Evolutionary conservation across 2,888 invertebrate species (phyloP), one percentile per base, ranked within the genome.

Genomic region (Rotaria macrura): DNA sequence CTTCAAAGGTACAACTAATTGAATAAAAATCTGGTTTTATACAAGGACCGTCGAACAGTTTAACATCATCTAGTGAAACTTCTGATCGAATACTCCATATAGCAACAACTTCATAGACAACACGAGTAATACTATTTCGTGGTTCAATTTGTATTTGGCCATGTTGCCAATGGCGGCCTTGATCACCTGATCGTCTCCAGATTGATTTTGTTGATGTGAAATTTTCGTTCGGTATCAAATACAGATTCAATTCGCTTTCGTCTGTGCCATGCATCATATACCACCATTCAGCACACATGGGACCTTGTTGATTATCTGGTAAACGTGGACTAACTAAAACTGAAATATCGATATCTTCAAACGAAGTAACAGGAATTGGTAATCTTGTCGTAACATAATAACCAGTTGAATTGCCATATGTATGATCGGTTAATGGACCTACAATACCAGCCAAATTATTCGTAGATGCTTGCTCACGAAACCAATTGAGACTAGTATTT

Each of bases 1-100:
- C 84, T 84, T 88, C 88, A 65, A 88, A 87, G 38, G 87, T 88
- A 65, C 88, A 88, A 49, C 23, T 47, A 25, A 85, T 65, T 49
- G 84, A 65, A 25, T 55, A 38, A 47, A 83, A 85, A 65, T 65
- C 49, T 72, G 84, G 34, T 65, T 72, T 57, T 14, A 84, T 84
- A 85, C 85, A 85, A 25, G 47, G 40, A 14, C 85, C 85, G 55
- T 84, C 83, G 17, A 47, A 40, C 25, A 85, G 65, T 23, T 57
- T 38, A 65, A 84, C 10, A 49, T 85, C 85, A 40, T 85, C 85
- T 85, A 34, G 20, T 29, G 52, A 47, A 52, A 43, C 79, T 40
- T 79, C 79, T 40, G 79, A 43, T 79, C 40, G 79, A 79, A 40
- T 79, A 79, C 20, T 43, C 65, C 65, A 65, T 7, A 34, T 14